Evolutionary conservation across 2,888 invertebrate genomes (phyloP), one percentile per base, ranked within the genome.

Genomic region (Dicyrtoma fusca): DNA sequence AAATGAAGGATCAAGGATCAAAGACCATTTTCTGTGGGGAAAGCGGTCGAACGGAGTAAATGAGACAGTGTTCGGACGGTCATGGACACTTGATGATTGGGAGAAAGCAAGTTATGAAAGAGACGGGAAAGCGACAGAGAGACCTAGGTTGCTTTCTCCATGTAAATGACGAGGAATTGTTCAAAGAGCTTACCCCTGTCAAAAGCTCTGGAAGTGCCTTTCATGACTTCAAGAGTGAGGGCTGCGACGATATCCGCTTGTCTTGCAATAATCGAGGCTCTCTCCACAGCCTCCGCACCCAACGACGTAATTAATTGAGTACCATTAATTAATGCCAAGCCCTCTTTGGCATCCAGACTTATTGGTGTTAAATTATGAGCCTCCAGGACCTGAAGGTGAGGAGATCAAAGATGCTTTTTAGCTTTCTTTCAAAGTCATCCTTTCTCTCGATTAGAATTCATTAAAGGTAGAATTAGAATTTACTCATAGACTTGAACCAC

Each of bases 281-380:
- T 82, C 81, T 88, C 87, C 1, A 89, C 84, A 5, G 88, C 89
- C 83, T 89, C 88, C 13, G 88, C 87, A 49, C 89, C 89, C 23
- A 90, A 82, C 11, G 88, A 86, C 11, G 89, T 87, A 59, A 90
- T 89, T 75, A 90, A 83, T 81, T 89, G 89, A 13, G 89, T 89
- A 49, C 89, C 89, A 82, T 89, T 90, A 79, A 90, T 88, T 74
- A 89, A 82, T 0, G 88, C 87, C 23, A 89, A 81, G 1, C 88
- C 89, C 84, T 89, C 89, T 83, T 89, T 90, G 1, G 89, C 85
- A 53, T 86, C 85, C 44, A 89, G 83, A 19, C 82, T 82, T 73
- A 89, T 84, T 8, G 88, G 88, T 69, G 84, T 83, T 70, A 89
- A 82, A 61, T 86, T 84, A 81, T 89, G 86, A 44, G 85, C 84